Percentiles rank a stretch among this genome's conserved stretches.
These are phyloP conservation scores for Euleptes europaea DNA, from an alignment of 2,113 vertebrate species.

Conservation along the genomic window DNA sequence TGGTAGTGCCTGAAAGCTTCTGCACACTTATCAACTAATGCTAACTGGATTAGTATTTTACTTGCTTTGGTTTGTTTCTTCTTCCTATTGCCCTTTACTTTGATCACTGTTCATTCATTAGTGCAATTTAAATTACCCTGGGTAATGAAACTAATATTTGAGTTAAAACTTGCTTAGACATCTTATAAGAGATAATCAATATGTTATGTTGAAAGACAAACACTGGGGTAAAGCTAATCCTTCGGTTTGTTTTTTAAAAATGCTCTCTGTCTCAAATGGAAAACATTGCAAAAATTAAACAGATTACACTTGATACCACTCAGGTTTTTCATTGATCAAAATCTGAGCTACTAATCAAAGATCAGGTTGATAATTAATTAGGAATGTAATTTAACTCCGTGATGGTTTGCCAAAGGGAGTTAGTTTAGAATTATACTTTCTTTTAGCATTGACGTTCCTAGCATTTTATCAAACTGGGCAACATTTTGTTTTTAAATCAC, in stretches of 20 bases:
- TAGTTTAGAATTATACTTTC: neutral
- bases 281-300: neutral
- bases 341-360: constrained; percentile 28
- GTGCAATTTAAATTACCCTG: neutral
- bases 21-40: neutral
- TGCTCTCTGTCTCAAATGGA: neutral
- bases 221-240: neutral
- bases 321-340: constrained; percentile 20
- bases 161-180: neutral
- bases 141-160: neutral
- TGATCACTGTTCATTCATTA: neutral
- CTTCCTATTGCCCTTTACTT: neutral
- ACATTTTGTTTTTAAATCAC: constrained; percentile 21
- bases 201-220: neutral
- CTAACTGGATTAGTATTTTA: neutral
- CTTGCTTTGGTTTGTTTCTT: neutral
- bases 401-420: neutral
- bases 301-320: neutral
- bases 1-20: neutral
- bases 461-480: neutral
- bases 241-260: neutral
- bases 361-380: constrained; percentile 15
- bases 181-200: neutral
- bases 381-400: constrained; percentile 18
- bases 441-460: constrained; percentile 5